phyloP scores from a whole-genome alignment of 35 echinoderm and acorn worm genomes.

The Stichopus chloronotus region DNA sequence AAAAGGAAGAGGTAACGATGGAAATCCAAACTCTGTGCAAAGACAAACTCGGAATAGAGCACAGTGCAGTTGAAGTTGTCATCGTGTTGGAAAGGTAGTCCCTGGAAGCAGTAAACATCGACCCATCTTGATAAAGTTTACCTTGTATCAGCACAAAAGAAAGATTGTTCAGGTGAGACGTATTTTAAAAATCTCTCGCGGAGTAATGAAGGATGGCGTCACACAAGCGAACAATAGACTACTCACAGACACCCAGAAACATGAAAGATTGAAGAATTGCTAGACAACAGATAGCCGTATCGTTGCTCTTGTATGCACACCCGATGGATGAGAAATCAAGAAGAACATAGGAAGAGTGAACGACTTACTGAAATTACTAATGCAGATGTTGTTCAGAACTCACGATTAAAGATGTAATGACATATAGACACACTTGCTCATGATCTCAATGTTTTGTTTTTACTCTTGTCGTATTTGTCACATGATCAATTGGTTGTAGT shows the following conservation, averaged over 20 bases:
- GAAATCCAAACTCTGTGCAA: neutral
- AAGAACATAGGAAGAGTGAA: neutral
- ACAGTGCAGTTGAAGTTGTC: neutral
- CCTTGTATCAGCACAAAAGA: neutral
- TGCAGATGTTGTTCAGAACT: neutral
- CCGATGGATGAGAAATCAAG: neutral
- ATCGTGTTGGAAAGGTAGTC: neutral
- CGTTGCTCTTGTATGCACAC: neutral
- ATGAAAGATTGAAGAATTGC: slow-evolving; percentile 2
- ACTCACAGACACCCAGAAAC: slow-evolving; percentile 1
- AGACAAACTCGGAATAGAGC: neutral
- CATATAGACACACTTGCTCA: neutral
- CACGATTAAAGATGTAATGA: neutral
- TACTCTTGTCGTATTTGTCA: neutral
- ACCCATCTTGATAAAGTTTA: neutral
- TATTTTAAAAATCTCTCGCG: neutral
- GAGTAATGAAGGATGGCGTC: neutral
- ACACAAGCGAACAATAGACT: slow-evolving; percentile 10
- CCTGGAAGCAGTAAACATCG: slow-evolving; percentile 10
- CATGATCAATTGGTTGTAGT: no score
- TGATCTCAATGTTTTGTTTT: neutral
- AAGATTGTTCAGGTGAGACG: slow-evolving; percentile 9
- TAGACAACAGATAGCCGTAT: neutral
- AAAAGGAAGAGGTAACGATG: neutral
- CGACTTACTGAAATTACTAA: neutral